Evolutionary conservation across 2,113 vertebrate genomes (phyloP).

Genomic region (Clinocottus analis): DNA sequence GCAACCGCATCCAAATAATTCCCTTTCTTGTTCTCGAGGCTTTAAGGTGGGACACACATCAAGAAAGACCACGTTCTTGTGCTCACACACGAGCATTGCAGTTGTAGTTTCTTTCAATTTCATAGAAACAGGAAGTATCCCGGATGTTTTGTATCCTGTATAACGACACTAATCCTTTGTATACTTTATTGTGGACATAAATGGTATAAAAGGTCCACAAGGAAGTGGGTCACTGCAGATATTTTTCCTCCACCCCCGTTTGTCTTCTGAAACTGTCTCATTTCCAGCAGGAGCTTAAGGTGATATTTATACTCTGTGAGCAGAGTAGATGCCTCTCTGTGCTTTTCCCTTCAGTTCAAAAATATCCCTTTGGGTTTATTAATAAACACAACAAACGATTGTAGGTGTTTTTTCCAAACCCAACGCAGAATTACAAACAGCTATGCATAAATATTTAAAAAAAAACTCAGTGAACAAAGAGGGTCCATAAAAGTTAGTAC

Average conservation of each 20-base stretch:
- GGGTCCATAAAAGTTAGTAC: not conserved
- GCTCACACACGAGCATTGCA: not conserved
- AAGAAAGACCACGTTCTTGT: not conserved
- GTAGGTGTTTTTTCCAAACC: not conserved
- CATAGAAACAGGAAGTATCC: constrained; percentile 1
- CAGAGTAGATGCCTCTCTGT: constrained; percentile 20
- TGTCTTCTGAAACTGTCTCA: constrained; percentile 36
- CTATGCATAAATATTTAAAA: not conserved
- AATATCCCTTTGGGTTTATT: constrained; percentile 44
- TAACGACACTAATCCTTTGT: constrained; percentile 31
- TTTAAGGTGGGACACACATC: not conserved
- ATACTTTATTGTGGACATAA: constrained; percentile 39
- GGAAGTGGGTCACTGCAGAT: constrained; percentile 71
- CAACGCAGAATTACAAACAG: not conserved
- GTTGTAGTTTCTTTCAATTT: constrained; percentile 3
- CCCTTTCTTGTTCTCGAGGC: not conserved
- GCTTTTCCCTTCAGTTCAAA: constrained; percentile 33
- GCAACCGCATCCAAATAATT: not conserved
- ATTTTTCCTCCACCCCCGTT: constrained; percentile 27
- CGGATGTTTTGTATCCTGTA: constrained; percentile 1
- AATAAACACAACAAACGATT: constrained; percentile 44
- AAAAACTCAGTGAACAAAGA: not conserved
- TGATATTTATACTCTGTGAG: constrained; percentile 48
- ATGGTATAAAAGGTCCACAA: constrained; percentile 32
- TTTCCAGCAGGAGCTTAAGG: constrained; percentile 44